Conservation (phyloP, 2,113 vertebrate species). For the Melozone crissalis region DNA sequence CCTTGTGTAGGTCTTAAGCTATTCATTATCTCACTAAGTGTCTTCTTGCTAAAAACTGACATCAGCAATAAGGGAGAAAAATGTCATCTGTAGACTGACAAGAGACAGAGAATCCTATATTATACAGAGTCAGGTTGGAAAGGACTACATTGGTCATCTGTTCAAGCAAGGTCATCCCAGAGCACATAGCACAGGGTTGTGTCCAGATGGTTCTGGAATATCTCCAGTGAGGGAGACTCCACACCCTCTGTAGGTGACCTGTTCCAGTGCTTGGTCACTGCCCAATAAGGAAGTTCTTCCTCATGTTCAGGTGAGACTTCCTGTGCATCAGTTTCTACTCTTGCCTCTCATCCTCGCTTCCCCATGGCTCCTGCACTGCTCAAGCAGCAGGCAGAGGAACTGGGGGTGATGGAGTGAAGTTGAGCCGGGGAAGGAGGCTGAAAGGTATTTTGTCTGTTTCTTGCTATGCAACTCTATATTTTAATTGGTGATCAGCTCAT, state of each 20-base stretch:
- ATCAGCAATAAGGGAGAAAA: not conserved
- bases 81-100: not conserved
- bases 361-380: not conserved
- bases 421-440: not conserved
- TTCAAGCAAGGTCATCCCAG: not conserved
- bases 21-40: not conserved
- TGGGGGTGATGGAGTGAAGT: not conserved
- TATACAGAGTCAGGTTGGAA: not conserved
- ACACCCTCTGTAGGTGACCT: not conserved
- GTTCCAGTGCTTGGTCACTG: rapidly evolving
- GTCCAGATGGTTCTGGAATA: not conserved
- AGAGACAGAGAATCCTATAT: not conserved
- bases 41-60: not conserved
- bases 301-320: not conserved
- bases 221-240: not conserved
- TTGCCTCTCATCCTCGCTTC: not conserved
- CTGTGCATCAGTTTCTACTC: not conserved
- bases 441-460: not conserved
- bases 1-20: not conserved
- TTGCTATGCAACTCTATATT: not conserved
- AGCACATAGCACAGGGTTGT: rapidly evolving
- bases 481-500: not conserved
- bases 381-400: not conserved
- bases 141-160: not conserved
- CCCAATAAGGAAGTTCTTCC: not conserved